Base-by-base conservation (phyloP, 2,797 vertebrate genomes). In the Telmatherina bonti region DNA sequence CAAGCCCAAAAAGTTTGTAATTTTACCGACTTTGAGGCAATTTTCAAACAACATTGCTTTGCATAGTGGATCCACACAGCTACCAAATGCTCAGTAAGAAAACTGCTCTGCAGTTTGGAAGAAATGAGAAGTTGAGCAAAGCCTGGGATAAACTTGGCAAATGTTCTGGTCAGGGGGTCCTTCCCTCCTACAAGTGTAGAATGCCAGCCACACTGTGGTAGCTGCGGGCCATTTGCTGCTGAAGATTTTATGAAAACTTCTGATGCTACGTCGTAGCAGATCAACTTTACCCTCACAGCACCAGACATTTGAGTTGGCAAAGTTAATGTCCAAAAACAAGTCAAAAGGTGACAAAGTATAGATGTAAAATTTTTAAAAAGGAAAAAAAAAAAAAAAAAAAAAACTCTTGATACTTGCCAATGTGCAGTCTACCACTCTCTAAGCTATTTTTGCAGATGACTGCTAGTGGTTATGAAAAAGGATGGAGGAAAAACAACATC, bases 271-370 rank as follows among this genome's bases (percentile, higher is more conserved):
- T 61, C 36, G 36, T 30, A 35, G 55, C 38, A 16, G 54, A 45
- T 73, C 57, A 35, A 3, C 20, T 47, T 47, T 47, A 7, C 33
- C 51, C 71, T 54, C n/a, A 49, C 41, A 67, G 27, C 56, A 43
- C 61, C 49, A 67, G 30, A 36, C 49, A 36, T 65, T 15, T 38
- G 5, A 73, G 57, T 60, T 9, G 13, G 30, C 26, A 13, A 18
- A 26, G 52, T 27, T 67, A 57, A 70, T 60, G 22, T 75, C 36
- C 55, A 55, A 10, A 81, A 63, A 81, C 55, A 70, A 71, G 80
- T 67, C 84, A 76, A 35, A 6, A 77, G 41, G 57, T 45, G 49
- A 62, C 35, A 70, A 70, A 66, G 62, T 13, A 22, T 33, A 72
- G 41, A 38, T 31, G 15, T 24, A 36, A 73, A 27, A 59, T 56